Evolutionary conservation across 2,888 invertebrate species (phyloP).

Genomic region (Danaus chrysippus): DNA sequence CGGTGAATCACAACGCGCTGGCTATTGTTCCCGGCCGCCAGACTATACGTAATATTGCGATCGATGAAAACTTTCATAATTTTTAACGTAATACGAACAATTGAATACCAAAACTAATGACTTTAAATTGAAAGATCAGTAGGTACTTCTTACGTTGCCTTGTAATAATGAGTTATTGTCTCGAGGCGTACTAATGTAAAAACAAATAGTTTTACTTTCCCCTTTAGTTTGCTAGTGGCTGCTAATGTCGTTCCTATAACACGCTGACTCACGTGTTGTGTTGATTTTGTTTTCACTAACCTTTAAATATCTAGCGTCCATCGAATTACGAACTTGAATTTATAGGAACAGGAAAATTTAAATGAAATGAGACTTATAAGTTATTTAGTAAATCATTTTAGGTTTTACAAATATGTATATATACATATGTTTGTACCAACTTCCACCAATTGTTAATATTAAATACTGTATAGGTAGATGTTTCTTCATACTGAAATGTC

Average conservation of each 20-base stretch:
- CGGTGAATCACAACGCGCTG: slow-evolving; percentile 56
- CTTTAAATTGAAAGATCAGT: slow-evolving; percentile 38
- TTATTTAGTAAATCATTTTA: too few species aligned
- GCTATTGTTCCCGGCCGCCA: slow-evolving; percentile 42
- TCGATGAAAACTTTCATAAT: slow-evolving; percentile 66
- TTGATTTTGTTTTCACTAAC: slow-evolving; percentile 71
- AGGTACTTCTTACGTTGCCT: slow-evolving; percentile 7
- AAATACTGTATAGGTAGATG: too few species aligned
- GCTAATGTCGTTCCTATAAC: slow-evolving; percentile 68
- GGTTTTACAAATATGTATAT: too few species aligned
- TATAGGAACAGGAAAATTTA: too few species aligned
- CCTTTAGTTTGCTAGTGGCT: slow-evolving; percentile 66
- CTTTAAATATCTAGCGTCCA: slow-evolving; percentile 31
- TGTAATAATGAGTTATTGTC: background rate
- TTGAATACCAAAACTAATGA: slow-evolving; percentile 53
- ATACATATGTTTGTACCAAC: too few species aligned
- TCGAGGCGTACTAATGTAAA: slow-evolving; percentile 51
- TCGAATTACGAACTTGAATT: too few species aligned
- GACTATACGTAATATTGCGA: slow-evolving; percentile 51
- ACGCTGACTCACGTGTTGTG: slow-evolving; percentile 66
- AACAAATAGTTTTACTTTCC: slow-evolving; percentile 76
- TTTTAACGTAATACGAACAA: slow-evolving; percentile 53
- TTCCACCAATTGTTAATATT: too few species aligned
- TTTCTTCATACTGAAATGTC: too few species aligned
- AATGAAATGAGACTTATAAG: too few species aligned